Base-by-base conservation (phyloP, 2,888 invertebrate species). In the Dryomyza anilis region DNA sequence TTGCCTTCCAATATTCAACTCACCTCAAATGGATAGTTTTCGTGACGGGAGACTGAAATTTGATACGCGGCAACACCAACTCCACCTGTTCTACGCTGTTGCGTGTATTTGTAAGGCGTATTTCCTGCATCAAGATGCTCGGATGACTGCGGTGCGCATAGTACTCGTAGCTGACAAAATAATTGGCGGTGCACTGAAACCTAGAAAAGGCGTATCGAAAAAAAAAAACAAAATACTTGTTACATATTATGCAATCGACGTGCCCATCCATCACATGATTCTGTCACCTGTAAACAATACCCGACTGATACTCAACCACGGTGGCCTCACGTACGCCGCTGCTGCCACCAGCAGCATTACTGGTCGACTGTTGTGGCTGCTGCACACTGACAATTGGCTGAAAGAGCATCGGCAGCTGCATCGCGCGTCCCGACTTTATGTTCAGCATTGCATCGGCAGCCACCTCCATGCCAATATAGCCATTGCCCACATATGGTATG, bases 71-170 rank as follows among this genome's bases (percentile, higher is more conserved):
- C 70, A 87, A 85, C 56, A 87, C 85, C 29, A 93, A 75, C 61
- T 87, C 85, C 39, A 93, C 81, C 36, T 85, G 86, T 66, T 89
- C 86, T 10, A 86, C 82, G 50, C 84, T 81, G 73, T 85, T 86
- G 14, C 89, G 86, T 1, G 92, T 92, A 79, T 95, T 94, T 30
- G 88, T 88, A 1, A 95, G 85, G 76, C 88, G 87, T 63, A 95
- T 87, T 78, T 93, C 91, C 82, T 95, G 95, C 36, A 94, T 89
- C 73, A 95, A 87, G 61, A 95, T 83, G 33, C 90, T 88, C 2
- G 94, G 93, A 64, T 91, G 86, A 7, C 89, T 88, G 73, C 94
- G 87, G 80, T 94, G 94, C 7, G 94, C 92, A 79, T 92, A 94
- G 81, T 90, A 89, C 69, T 89, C 86, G 74, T 89, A 89, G 2